Base-by-base conservation (phyloP, 2,888 invertebrate genomes). In the Arrhopalites spinosus region DNA sequence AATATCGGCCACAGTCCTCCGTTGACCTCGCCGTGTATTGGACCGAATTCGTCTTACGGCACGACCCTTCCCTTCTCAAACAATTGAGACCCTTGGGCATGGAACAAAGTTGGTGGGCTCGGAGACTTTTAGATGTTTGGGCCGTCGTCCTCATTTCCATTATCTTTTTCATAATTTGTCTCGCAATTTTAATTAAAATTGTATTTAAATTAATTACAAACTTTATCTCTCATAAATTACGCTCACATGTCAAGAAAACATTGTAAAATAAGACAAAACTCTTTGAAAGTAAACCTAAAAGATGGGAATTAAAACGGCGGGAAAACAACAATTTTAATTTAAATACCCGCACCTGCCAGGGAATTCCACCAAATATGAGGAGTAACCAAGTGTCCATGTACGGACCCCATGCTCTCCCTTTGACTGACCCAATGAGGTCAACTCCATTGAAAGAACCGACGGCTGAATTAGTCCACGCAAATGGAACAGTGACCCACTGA, bases 221-320 rank as follows among this genome's bases (percentile, higher is more conserved):
- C n/a, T n/a, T n/a, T n/a, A n/a, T n/a, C n/a, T n/a, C n/a, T n/a
- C n/a, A n/a, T n/a, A n/a, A n/a, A n/a, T n/a, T n/a, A n/a, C n/a
- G n/a, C n/a, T n/a, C n/a, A n/a, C n/a, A n/a, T n/a, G n/a, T n/a
- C n/a, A n/a, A n/a, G n/a, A n/a, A n/a, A n/a, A n/a, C n/a, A n/a
- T n/a, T n/a, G n/a, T n/a, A n/a, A n/a, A n/a, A n/a, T n/a, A n/a
- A n/a, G 91, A 90, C 74, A 91, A 85, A 20, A 92, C 90, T 73
- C 91, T 86, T 86, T 92, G 91, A 84, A 91, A 91, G 84, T 91
- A 91, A 20, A 90, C 90, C 87, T 87, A 47, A 47, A 47, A 15
- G 15, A 47, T 15, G 15, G 11, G n/a, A n/a, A n/a, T n/a, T n/a
- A n/a, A n/a, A n/a, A n/a, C n/a, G n/a, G n/a, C n/a, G n/a, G n/a